Evolutionary conservation across 2,797 vertebrate genomes (phyloP).

Genomic region (Falco peregrinus): DNA sequence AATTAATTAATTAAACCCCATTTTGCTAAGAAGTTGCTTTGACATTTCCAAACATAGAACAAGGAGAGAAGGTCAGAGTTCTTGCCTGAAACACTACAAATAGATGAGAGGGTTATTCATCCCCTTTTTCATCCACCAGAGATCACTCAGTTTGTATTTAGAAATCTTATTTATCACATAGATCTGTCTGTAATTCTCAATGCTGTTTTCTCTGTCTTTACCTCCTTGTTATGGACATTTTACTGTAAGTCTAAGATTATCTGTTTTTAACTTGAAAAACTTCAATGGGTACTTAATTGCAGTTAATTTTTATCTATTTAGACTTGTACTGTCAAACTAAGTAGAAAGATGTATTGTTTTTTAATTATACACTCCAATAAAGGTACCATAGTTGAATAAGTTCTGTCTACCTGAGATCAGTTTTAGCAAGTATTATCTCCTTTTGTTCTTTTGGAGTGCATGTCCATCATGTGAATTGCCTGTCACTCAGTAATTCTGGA

Average conservation of each 20-base stretch:
- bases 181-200: background rate
- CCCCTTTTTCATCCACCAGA: background rate
- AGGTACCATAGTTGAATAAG: background rate
- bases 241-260: background rate
- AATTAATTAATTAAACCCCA: background rate
- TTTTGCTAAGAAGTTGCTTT: background rate
- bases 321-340: background rate
- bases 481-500: background rate
- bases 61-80: background rate
- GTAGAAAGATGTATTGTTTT: background rate
- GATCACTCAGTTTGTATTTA: background rate
- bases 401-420: background rate
- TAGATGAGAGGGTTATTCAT: background rate
- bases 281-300: background rate
- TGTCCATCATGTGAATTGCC: background rate
- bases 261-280: background rate
- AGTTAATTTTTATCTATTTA: conserved; percentile 11
- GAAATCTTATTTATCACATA: background rate
- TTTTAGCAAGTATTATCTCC: background rate
- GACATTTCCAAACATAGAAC: conserved; percentile 20
- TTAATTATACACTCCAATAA: background rate
- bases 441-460: background rate
- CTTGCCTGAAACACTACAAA: conserved; percentile 4
- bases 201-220: background rate
- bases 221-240: background rate